Conservation (phyloP, 2,888 invertebrate species). For the Cantharis rustica region DNA sequence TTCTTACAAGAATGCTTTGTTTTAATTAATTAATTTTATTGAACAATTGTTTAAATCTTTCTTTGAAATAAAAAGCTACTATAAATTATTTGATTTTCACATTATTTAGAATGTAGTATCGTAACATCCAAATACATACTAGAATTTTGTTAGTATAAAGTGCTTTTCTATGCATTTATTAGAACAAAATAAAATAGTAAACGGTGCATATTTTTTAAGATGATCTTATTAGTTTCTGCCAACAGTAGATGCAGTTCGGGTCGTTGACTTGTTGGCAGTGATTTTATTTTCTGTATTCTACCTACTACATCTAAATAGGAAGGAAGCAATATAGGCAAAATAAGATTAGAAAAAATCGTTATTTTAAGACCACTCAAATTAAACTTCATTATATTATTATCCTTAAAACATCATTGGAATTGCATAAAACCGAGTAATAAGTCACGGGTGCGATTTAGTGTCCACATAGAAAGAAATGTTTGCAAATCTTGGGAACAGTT, state of each 20-base stretch:
- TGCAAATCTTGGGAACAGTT: too few species aligned
- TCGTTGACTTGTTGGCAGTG: neutral
- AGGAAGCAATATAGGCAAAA: neutral
- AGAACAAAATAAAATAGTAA: neutral
- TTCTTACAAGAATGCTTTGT: neutral
- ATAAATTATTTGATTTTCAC: neutral
- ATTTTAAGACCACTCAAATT: neutral
- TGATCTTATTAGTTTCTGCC: neutral
- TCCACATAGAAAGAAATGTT: too few species aligned
- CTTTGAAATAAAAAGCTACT: neutral
- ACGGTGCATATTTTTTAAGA: neutral
- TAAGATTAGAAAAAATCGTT: neutral
- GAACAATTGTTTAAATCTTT: neutral
- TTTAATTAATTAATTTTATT: neutral
- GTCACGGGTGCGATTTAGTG: too few species aligned
- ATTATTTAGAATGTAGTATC: neutral
- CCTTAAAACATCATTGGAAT: too few species aligned
- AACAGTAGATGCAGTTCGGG: neutral
- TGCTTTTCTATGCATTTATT: neutral
- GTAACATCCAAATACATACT: neutral
- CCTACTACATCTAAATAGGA: neutral
- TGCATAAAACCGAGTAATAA: too few species aligned
- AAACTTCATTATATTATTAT: too few species aligned
- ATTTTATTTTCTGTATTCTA: neutral
- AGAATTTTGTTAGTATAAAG: neutral